phyloP scores from a whole-genome alignment of 2,113 vertebrate genomes.

The Rhinopomastus cyanomelas region DNA sequence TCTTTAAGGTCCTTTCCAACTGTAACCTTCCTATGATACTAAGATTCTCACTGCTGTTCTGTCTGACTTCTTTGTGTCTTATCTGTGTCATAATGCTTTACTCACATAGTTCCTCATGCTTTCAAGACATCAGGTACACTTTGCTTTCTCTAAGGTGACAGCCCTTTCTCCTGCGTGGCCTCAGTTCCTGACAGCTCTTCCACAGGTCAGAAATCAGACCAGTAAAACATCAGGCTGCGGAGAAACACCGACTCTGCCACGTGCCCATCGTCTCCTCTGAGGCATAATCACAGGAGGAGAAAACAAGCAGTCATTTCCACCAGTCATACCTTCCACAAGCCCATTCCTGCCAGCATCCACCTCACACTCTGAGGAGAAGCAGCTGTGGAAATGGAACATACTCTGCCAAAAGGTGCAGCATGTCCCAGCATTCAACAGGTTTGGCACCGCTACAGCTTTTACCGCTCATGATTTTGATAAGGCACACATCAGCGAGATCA shows the following conservation, averaged over 20 bases:
- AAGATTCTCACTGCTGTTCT: neutral
- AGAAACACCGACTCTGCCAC: fast-evolving
- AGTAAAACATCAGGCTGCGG: neutral
- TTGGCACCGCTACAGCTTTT: constrained; percentile 2
- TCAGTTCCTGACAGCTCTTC: neutral
- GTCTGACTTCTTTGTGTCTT: neutral
- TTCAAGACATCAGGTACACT: neutral
- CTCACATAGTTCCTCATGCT: neutral
- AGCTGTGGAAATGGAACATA: neutral
- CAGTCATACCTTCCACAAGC: constrained; percentile 31
- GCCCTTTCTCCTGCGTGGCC: neutral
- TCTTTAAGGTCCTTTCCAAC: too few relatives aligned
- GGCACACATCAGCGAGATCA: neutral
- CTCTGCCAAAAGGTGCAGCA: constrained; percentile 27
- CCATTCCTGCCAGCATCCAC: constrained; percentile 16
- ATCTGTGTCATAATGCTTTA: neutral
- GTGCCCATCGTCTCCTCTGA: neutral
- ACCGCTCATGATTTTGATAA: neutral
- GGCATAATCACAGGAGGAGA: neutral
- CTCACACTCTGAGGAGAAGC: neutral
- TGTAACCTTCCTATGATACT: too few relatives aligned
- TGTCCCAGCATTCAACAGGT: neutral
- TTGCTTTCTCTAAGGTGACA: neutral
- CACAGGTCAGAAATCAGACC: neutral
- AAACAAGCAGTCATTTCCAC: neutral